Evolutionary conservation across 2,797 vertebrate genomes (phyloP), one percentile per base, ranked within the genome.

Genomic region (Sphenodon punctatus): DNA sequence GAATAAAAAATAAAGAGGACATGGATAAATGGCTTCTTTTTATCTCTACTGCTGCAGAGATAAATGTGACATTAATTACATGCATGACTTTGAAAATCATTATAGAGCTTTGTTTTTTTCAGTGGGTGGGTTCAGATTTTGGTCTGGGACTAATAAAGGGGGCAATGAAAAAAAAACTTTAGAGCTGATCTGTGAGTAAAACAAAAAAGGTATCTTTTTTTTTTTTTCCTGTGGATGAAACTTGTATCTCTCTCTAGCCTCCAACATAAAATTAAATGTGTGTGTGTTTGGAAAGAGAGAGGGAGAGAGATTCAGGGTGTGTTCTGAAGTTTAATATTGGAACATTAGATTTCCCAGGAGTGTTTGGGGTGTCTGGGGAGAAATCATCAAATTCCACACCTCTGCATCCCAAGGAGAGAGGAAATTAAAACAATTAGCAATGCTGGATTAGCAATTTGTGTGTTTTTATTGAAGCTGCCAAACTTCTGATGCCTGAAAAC

Each of bases 1-100:
- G 82, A 82, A 75, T 75, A 85, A 92, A 88, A 86, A 89, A 82
- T 88, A 91, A 90, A 2, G 42, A 91, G 87, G 83, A 81, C 76
- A 66, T 83, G 83, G 78, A 79, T 89, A 87, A 89, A 92, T 86
- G 81, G 75, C 83, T 93, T 91, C 87, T 84, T 94, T 93, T 92
- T 89, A 93, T 92, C 93, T 93, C 81, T 71, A 34, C 74, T 89
- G 84, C 78, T 88, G 84, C 90, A 82, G 82, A 92, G 89, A 93
- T 90, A 90, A 92, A 92, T 89, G 78, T 94, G 93, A 91, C 84
- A 89, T 93, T 92, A 90, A 93, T 93, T 92, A 93, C 64, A 74
- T 89, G 87, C 86, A 90, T 15, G 39, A 84, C 89, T 93, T 93
- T 92, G 91, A 93, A 93, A 92, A 86, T 85, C 65, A 38, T 90